Evolutionary conservation across 2,888 invertebrate species (phyloP).

Genomic region (Hemistola chrysoprasaria): DNA sequence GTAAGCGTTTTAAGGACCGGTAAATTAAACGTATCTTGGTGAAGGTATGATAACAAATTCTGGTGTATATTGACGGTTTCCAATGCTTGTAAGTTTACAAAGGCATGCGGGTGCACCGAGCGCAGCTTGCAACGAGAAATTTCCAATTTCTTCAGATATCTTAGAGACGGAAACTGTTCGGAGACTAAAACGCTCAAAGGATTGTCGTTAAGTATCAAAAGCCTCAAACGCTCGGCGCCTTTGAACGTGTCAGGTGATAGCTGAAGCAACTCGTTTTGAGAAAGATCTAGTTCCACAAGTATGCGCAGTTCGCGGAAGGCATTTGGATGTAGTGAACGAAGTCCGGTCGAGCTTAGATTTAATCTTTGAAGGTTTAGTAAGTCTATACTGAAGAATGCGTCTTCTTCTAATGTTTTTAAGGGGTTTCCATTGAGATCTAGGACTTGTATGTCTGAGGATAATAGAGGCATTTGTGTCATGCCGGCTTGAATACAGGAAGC

Average conservation of each 20-base stretch:
- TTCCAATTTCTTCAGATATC: slow-evolving; percentile 90
- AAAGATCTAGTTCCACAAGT: slow-evolving; percentile 92
- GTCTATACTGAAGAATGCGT: slow-evolving; percentile 90
- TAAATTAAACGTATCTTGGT: slow-evolving; percentile 69
- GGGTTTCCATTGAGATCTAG: slow-evolving; percentile 91
- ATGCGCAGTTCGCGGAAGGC: slow-evolving; percentile 93
- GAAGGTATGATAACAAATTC: slow-evolving; percentile 88
- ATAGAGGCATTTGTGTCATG: slow-evolving; percentile 86
- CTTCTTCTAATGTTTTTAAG: slow-evolving; percentile 86
- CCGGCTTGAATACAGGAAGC: slow-evolving; percentile 91
- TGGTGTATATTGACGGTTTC: slow-evolving; percentile 93
- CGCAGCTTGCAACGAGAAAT: slow-evolving; percentile 89
- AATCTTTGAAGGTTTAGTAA: slow-evolving; percentile 92
- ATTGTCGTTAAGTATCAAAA: slow-evolving; percentile 91
- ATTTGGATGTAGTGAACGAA: slow-evolving; percentile 88
- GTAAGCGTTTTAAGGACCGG: slow-evolving; percentile 88
- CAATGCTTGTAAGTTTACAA: slow-evolving; percentile 86
- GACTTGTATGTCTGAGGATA: slow-evolving; percentile 82
- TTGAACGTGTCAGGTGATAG: slow-evolving; percentile 90
- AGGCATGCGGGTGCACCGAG: slow-evolving; percentile 88
- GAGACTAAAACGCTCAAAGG: slow-evolving; percentile 87
- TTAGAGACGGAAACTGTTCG: slow-evolving; percentile 90
- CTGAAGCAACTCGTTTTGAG: slow-evolving; percentile 88
- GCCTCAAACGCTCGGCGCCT: slow-evolving; percentile 90
- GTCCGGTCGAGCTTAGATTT: slow-evolving; percentile 87